Conservation (phyloP, 2,888 invertebrate species). For the Portevinia maculata region DNA sequence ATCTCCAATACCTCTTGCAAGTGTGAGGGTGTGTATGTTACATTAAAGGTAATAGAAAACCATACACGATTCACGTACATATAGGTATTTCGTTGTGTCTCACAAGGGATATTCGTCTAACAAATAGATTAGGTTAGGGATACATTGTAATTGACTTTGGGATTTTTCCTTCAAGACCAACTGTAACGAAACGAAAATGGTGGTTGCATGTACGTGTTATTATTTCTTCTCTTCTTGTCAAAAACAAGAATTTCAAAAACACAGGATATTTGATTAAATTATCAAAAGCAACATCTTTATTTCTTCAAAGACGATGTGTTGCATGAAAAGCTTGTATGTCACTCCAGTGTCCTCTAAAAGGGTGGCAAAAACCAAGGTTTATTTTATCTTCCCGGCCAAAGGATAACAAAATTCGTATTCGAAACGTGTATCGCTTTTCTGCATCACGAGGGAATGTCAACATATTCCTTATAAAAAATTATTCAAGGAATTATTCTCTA, state of each 20-base stretch:
- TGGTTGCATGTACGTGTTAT: conserved; percentile 23
- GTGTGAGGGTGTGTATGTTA: background rate
- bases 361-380: conserved; percentile 6
- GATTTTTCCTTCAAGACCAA: conserved; percentile 49
- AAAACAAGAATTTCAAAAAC: conserved; percentile 14
- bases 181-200: conserved; percentile 1
- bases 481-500: conserved; percentile 51
- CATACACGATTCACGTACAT: background rate
- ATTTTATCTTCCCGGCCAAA: conserved; percentile 7
- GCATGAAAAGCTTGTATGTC: conserved; percentile 37
- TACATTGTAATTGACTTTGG: conserved; percentile 70
- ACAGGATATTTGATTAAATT: conserved; percentile 64
- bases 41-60: background rate
- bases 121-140: conserved; percentile 69
- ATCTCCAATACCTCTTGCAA: no score
- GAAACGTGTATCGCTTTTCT: conserved; percentile 30
- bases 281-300: conserved; percentile 47
- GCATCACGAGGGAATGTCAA: conserved; percentile 55
- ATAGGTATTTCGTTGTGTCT: conserved; percentile 13
- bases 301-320: conserved; percentile 50
- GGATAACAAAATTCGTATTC: conserved; percentile 53
- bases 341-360: conserved; percentile 15
- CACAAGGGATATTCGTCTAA: conserved; percentile 40
- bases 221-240: conserved; percentile 1
- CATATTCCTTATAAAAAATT: conserved; percentile 40